These are phyloP conservation scores for Macaria notata DNA, from an alignment of 2,888 invertebrate genomes.

Conservation along the genomic window DNA sequence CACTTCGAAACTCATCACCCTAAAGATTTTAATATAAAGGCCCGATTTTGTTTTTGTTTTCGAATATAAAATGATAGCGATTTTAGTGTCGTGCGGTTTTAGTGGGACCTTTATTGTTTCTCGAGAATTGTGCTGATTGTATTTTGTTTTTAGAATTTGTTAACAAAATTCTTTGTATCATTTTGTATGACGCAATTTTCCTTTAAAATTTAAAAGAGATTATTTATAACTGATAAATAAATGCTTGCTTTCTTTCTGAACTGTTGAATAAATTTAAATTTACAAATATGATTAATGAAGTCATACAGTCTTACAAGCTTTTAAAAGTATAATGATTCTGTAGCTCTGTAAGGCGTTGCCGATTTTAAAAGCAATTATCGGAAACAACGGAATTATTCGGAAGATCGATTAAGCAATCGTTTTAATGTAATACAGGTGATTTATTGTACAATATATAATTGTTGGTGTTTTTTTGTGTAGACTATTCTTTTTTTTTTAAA, in stretches of 20 bases:
- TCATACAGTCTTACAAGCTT: too few relatives aligned
- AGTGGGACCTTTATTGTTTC: conserved; percentile 1
- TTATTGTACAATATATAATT: too few relatives aligned
- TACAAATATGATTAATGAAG: too few relatives aligned
- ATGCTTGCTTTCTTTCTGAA: too few relatives aligned
- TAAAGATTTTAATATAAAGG: conserved; percentile 42
- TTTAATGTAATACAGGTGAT: not conserved
- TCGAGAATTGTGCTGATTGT: not conserved
- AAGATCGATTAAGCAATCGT: not conserved
- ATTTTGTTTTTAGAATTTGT: not conserved
- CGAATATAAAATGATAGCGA: conserved; percentile 27
- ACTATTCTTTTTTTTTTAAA: too few relatives aligned
- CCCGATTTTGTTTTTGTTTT: conserved; percentile 25
- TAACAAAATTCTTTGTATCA: too few relatives aligned
- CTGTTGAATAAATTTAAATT: too few relatives aligned
- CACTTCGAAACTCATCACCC: conserved; percentile 40
- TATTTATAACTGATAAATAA: too few relatives aligned
- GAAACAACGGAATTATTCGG: conserved; percentile 6
- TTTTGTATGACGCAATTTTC: too few relatives aligned
- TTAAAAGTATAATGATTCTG: too few relatives aligned
- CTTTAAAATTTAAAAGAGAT: too few relatives aligned
- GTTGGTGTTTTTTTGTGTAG: too few relatives aligned
- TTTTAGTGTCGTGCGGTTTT: conserved; percentile 18
- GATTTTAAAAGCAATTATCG: conserved; percentile 8
- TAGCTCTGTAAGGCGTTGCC: not conserved